These are phyloP conservation scores for Neria commutata DNA, from an alignment of 2,888 invertebrate genomes.

Conservation along the genomic window DNA sequence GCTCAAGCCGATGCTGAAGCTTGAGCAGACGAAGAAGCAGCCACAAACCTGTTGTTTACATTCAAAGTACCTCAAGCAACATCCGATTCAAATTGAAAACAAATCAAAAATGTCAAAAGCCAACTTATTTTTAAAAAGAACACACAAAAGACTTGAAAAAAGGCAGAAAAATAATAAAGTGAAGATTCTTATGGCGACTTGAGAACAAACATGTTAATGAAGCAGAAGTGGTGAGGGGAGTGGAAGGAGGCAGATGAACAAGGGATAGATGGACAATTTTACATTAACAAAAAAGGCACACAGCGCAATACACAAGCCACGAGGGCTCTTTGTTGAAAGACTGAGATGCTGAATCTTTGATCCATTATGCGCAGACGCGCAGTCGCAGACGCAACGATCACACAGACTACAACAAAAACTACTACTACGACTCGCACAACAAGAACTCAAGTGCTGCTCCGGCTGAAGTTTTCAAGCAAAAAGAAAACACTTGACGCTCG, in stretches of 20 bases:
- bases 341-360: neutral
- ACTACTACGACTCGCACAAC: constrained; percentile 16
- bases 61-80: neutral
- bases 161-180: neutral
- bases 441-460: constrained; percentile 12
- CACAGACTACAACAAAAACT: constrained; percentile 19
- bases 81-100: constrained; percentile 19
- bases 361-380: neutral
- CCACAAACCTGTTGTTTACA: constrained; percentile 5
- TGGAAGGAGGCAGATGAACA: neutral
- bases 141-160: neutral
- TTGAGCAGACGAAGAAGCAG: neutral
- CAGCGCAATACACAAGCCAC: constrained; percentile 13
- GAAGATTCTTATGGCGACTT: neutral
- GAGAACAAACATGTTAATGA: constrained; percentile 7
- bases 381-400: neutral
- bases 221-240: neutral
- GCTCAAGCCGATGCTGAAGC: too few species aligned
- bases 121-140: neutral
- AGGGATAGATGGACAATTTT: too few species aligned
- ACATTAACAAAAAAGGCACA: neutral
- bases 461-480: constrained; percentile 22
- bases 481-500: constrained; percentile 46
- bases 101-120: constrained; percentile 18
- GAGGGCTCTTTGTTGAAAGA: neutral